Conservation (phyloP, 1,140 invertebrate species). For the Panulirus ornatus region DNA sequence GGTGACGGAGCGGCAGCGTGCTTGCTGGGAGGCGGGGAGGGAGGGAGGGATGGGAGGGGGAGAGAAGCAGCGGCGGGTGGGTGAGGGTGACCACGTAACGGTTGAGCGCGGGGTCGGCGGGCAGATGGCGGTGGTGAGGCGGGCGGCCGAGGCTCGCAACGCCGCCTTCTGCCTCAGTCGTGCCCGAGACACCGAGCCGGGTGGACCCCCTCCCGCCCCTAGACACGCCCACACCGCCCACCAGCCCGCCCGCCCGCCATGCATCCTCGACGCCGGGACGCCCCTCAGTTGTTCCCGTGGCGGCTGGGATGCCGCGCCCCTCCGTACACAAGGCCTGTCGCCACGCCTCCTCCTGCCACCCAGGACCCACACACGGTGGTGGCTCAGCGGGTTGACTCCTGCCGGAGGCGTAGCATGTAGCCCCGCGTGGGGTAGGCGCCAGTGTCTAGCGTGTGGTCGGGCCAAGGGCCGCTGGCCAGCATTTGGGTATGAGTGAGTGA, state of each 20-base stretch:
- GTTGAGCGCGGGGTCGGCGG: slow-evolving; percentile 49
- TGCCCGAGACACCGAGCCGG: slow-evolving; percentile 50
- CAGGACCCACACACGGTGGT: too few relatives aligned
- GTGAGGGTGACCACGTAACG: slow-evolving; percentile 52
- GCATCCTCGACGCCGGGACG: neutral
- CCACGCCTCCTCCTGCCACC: neutral
- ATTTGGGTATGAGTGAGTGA: slow-evolving; percentile 26
- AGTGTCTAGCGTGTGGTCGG: slow-evolving; percentile 27
- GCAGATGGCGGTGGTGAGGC: slow-evolving; percentile 60
- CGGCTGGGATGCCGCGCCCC: neutral
- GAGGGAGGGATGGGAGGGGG: neutral
- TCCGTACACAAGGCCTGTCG: neutral
- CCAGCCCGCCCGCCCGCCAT: neutral
- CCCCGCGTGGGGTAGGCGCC: slow-evolving; percentile 9
- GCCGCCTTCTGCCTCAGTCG: slow-evolving; percentile 51
- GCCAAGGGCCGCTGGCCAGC: neutral
- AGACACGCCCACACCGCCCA: neutral
- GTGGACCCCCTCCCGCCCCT: neutral
- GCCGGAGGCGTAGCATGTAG: neutral
- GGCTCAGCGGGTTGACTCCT: too few relatives aligned
- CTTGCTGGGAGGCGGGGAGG: slow-evolving; percentile 5
- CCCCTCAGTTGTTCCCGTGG: slow-evolving; percentile 14
- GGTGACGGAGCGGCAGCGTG: neutral
- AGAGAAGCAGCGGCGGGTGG: slow-evolving; percentile 12
- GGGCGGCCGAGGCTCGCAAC: slow-evolving; percentile 8